Conservation (phyloP, 1,140 invertebrate species). For the Agrypnia vestita region DNA sequence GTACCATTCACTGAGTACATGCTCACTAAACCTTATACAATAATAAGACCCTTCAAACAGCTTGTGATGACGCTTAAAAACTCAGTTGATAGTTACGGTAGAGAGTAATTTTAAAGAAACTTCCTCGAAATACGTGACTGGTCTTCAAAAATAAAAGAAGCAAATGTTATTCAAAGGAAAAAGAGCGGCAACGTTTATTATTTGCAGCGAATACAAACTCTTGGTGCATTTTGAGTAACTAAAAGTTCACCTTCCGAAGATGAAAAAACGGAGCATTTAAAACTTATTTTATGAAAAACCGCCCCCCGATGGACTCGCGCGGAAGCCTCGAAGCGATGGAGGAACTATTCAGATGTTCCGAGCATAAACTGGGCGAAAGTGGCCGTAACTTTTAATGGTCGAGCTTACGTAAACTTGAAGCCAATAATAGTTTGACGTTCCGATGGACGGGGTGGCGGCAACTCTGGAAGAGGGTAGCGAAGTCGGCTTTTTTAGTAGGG, state of each 20-base stretch:
- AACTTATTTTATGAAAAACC: constrained; percentile 10
- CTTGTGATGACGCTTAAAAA: too few species aligned
- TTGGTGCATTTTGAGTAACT: not conserved
- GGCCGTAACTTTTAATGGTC: constrained; percentile 53
- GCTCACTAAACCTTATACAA: too few species aligned
- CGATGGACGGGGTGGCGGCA: constrained; percentile 7
- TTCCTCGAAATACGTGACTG: too few species aligned
- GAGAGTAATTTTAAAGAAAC: too few species aligned
- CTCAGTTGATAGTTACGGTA: too few species aligned
- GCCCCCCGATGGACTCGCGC: not conserved
- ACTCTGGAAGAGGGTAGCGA: constrained; percentile 1
- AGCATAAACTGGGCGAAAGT: constrained; percentile 15
- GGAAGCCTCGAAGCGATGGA: not conserved
- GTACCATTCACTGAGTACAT: too few species aligned
- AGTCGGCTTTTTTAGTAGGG: not conserved
- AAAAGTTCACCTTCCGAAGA: not conserved
- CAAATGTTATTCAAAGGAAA: not conserved
- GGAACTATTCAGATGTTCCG: not conserved
- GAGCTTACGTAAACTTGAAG: constrained; percentile 52
- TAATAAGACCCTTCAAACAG: too few species aligned
- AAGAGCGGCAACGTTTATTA: too few species aligned
- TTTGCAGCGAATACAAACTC: too few species aligned
- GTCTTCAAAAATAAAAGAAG: not conserved
- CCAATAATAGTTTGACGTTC: constrained; percentile 56
- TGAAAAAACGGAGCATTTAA: not conserved